Base-by-base conservation (phyloP, 2,888 invertebrate genomes). In the Apantesis nais region DNA sequence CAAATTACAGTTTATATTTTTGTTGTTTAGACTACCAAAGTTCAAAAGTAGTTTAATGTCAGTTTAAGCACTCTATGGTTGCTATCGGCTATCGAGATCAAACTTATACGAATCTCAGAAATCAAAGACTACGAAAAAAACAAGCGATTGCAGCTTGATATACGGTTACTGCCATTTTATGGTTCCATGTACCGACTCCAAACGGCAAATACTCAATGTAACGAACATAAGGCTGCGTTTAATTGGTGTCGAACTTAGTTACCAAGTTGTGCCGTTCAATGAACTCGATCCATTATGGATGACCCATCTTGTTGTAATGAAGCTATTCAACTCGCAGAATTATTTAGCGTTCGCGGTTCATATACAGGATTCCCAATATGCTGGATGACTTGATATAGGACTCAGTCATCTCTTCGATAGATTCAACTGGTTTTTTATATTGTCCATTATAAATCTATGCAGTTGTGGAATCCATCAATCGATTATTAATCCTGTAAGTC, bases 181-280 rank as follows among this genome's bases (percentile, higher is more conserved):
- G 22, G 37, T 34, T 41, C 65, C 55, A 60, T 66, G 37, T 81
- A 63, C 75, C 81, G 25, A 61, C 68, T 81, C 81, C 81, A 78
- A 62, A 41, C 70, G 66, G 58, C 73, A 74, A 75, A 34, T 31
- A 25, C 65, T 81, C 73, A 25, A 73, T 77, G 81, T 80, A 71
- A 71, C 72, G 39, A 68, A 75, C 63, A 76, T 83, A 90, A 90
- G 90, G 88, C 88, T 81, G 85, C 84, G 82, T 90, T 89, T 90
- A 90, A 92, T 91, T 91, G 88, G 83, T 83, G 80, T 76, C 73
- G 76, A 91, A 92, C 86, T 89, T 84, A 87, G 89, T 90, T 90
- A 88, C 77, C 67, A 77, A 86, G 79, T 88, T 85, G 66, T 58
- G 76, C 79, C 82, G 71, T 73, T 78, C 82, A 82, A 83, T 83